Base-by-base conservation (phyloP, 2,797 vertebrate genomes). In the Melanogrammus aeglefinus region DNA sequence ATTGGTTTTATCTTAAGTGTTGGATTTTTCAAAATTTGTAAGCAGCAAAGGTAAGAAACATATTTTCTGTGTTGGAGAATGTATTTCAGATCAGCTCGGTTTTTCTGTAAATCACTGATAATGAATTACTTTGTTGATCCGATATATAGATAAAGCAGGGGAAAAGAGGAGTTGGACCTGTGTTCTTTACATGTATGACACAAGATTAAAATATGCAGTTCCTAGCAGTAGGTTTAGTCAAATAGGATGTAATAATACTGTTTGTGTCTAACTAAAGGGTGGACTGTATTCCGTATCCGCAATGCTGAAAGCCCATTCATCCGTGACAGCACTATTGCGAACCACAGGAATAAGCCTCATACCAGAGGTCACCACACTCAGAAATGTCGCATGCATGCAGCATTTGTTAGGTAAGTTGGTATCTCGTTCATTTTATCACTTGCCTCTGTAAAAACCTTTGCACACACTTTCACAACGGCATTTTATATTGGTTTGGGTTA, bases 261-360 rank as follows among this genome's bases (percentile, higher is more conserved):
- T 72, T 35, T 35, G 14, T 72, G 70, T 33, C 70, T 16, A 18
- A 31, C 31, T 72, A 5, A 14, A 31, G 16, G 70, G 31, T 13
- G 31, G 69, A 29, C 10, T 18, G 2, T 31, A 72, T 35, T 31
- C 70, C 29, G 9, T 24, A 33, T 72, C 57, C 57, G 18, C 57
- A 72, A 72, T 72, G 70, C 29, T 72, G 12, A 72, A 72, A 33
- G 29, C 29, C 31, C 70, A 72, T 72, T 72, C 70, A 31, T 72
- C 27, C 4, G 21, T 33, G 21, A 72, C 14, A 35, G 29, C 13
- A 16, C 16, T 72, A 33, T 72, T 31, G 70, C 70, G 27, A 70
- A 9, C 1, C 14, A 29, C 69, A 70, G 29, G 24, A 31, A 24
- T n/a, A 12, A 66, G 18, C 24, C 3, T 33, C 31, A 69, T 27